These are phyloP conservation scores for Penelope pileata DNA, from an alignment of 2,113 vertebrate species.

Conservation along the genomic window DNA sequence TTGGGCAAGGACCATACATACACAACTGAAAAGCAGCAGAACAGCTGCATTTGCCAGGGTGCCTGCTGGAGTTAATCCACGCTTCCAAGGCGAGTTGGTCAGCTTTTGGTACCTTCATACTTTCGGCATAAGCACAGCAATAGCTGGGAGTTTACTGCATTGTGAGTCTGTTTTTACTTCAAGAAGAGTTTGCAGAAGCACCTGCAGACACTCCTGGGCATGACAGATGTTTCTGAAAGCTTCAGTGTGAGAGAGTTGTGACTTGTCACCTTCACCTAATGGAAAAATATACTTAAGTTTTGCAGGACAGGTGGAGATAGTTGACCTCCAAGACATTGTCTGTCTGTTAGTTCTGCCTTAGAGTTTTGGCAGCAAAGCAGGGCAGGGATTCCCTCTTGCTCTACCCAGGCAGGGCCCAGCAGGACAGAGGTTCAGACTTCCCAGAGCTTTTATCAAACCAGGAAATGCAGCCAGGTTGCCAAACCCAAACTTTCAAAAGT, in stretches of 20 bases:
- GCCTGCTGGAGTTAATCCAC: not conserved
- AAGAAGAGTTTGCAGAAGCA: not conserved
- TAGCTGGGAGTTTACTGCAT: not conserved
- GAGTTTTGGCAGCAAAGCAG: not conserved
- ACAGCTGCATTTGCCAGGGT: not conserved
- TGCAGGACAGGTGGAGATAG: not conserved
- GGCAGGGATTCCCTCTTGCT: not conserved
- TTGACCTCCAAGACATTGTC: not conserved
- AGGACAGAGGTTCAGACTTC: not conserved
- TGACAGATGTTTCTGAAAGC: not conserved
- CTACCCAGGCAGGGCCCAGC: not conserved
- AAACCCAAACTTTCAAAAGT: not conserved
- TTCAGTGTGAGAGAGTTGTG: not conserved
- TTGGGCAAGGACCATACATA: not conserved
- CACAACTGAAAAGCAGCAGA: not conserved
- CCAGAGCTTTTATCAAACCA: not conserved
- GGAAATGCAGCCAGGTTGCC: not conserved
- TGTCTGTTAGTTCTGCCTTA: not conserved
- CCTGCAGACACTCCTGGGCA: not conserved
- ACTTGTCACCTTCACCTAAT: not conserved
- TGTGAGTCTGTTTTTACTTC: not conserved
- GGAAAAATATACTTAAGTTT: not conserved
- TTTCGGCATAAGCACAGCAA: not conserved
- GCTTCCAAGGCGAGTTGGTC: not conserved
- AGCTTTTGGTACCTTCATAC: not conserved